These are phyloP conservation scores for Erinaceus europaeus DNA, from an alignment of 2,113 vertebrate genomes.

Conservation along the genomic window DNA sequence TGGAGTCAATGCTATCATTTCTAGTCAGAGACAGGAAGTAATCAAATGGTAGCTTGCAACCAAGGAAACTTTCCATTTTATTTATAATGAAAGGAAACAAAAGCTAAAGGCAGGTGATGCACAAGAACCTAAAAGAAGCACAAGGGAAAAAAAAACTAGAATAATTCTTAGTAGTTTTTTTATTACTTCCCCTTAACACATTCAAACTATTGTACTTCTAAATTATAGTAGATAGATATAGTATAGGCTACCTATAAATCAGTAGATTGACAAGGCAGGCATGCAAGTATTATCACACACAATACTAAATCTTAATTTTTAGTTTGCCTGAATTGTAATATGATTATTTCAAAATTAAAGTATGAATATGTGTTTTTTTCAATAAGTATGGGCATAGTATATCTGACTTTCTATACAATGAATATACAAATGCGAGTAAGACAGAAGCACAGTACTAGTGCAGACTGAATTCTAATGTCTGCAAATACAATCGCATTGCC, in stretches of 20 bases:
- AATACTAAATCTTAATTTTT: not conserved
- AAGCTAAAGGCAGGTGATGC: slow-evolving; percentile 32
- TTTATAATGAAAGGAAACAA: slow-evolving; percentile 49
- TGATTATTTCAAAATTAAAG: slow-evolving; percentile 2
- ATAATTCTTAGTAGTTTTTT: not conserved
- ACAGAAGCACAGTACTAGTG: not conserved
- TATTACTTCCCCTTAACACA: slow-evolving; percentile 4
- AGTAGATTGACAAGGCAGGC: not conserved
- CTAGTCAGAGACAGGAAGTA: slow-evolving; percentile 53
- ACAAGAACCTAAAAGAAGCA: not conserved
- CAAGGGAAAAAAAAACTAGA: not conserved
- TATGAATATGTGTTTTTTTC: too few relatives aligned
- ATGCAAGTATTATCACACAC: too few relatives aligned
- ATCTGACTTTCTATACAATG: not conserved
- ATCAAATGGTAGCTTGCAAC: slow-evolving; percentile 51
- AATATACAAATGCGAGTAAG: not conserved
- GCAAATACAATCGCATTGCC: slow-evolving; percentile 4
- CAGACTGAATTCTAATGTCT: not conserved
- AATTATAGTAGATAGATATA: not conserved
- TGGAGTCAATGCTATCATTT: slow-evolving; percentile 54
- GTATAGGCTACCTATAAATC: not conserved
- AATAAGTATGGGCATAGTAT: not conserved
- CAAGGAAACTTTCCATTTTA: slow-evolving; percentile 48
- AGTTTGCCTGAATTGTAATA: not conserved
- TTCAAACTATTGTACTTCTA: slow-evolving; percentile 10